A percentile compares a stretch with the other conserved stretches of the same genome.
These are phyloP conservation scores for Craniophora ligustri DNA, from an alignment of 2,888 invertebrate species.

Conservation along the genomic window DNA sequence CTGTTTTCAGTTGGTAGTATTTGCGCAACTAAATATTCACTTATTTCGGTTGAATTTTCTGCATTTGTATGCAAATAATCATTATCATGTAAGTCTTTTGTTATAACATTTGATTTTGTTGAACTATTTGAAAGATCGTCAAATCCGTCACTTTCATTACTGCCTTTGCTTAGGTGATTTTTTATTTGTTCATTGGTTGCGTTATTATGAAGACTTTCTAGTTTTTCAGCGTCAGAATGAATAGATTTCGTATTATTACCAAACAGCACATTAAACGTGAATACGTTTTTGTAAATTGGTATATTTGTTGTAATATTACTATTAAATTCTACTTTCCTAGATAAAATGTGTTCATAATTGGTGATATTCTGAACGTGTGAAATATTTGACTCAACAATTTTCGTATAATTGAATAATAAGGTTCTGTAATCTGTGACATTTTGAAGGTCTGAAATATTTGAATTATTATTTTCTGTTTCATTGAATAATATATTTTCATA, in stretches of 20 bases:
- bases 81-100: not conserved
- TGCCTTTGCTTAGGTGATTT: not conserved
- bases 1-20: not conserved
- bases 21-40: not conserved
- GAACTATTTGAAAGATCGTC: not conserved
- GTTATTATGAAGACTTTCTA: not conserved
- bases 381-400: not conserved
- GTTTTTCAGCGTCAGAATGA: not conserved
- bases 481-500: not conserved
- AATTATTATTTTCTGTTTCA: not conserved
- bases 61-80: not conserved
- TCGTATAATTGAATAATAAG: not conserved
- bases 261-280: not conserved
- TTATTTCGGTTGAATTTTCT: not conserved
- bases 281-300: not conserved
- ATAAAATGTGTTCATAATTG: not conserved
- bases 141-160: not conserved
- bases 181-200: no score
- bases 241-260: constrained; percentile 9
- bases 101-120: not conserved
- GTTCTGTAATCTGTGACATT: constrained; percentile 8
- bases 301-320: not conserved
- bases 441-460: not conserved
- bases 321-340: not conserved
- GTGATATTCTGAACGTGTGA: constrained; percentile 1